A percentile compares a stretch with the other conserved stretches of the same genome.
Evolutionary conservation across 2,888 invertebrate genomes (phyloP).

Genomic region (Hoplodrina ambigua): DNA sequence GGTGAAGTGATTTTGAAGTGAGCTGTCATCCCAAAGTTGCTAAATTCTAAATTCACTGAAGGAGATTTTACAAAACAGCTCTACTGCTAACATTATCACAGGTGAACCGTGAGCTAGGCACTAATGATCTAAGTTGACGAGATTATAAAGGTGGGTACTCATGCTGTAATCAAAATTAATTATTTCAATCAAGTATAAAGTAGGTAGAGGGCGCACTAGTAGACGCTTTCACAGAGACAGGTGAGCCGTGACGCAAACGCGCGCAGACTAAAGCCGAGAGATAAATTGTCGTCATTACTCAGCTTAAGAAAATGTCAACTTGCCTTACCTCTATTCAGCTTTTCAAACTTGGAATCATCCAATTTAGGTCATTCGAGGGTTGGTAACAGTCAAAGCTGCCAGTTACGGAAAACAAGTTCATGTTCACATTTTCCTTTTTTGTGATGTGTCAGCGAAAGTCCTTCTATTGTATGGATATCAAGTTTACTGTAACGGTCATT

Average conservation of each 20-base stretch:
- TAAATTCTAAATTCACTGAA: background rate
- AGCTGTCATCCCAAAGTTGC: background rate
- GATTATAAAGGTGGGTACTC: conserved; percentile 44
- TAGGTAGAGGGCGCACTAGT: conserved; percentile 37
- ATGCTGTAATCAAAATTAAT: conserved; percentile 63
- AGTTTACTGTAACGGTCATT: background rate
- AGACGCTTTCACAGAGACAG: conserved; percentile 61
- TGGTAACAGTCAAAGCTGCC: conserved; percentile 36
- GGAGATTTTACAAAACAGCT: background rate
- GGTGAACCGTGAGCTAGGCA: conserved; percentile 1
- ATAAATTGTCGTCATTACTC: conserved; percentile 63
- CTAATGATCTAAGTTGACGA: conserved; percentile 32
- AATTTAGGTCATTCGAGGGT: conserved; percentile 57
- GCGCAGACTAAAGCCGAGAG: conserved; percentile 53
- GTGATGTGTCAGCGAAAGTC: conserved; percentile 1
- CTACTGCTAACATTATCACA: background rate
- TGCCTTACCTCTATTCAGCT: conserved; percentile 54
- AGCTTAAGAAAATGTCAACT: conserved; percentile 62
- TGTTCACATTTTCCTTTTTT: conserved; percentile 12
- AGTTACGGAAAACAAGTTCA: conserved; percentile 25
- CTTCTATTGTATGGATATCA: background rate
- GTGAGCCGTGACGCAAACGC: conserved; percentile 58
- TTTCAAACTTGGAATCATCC: conserved; percentile 53
- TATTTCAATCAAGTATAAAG: conserved; percentile 63
- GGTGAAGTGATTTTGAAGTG: background rate